Evolutionary conservation across 2,797 vertebrate species (phyloP), one percentile per base, ranked within the genome.

Genomic region (Sebastes goodei): DNA sequence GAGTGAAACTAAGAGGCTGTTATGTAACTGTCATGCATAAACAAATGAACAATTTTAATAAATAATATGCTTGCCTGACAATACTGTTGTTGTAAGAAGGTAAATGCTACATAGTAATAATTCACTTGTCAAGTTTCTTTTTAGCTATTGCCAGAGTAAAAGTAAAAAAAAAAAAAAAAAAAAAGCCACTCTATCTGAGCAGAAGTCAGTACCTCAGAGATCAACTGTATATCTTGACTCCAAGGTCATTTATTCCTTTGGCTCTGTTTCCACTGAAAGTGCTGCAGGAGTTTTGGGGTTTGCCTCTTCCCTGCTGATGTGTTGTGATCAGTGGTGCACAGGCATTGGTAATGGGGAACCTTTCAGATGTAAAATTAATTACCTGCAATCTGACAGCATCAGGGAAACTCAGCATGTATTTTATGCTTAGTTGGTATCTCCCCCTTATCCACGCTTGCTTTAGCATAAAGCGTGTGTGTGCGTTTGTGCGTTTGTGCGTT

Each of bases 361-460:
- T 89, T 90, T 93, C 88, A 92, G 84, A 93, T 92, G 87, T 93
- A 86, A 93, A 93, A 92, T 88, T 87, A 90, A 93, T 92, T 92
- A 92, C 86, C 87, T 90, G 81, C 84, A 83, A 89, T 90, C 86
- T 85, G 83, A 89, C 80, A 85, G 84, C 87, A 91, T 91, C 74
- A 78, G 76, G 77, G 74, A 87, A 88, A 90, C 84, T 89, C 87
- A 86, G 90, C 84, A 86, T 88, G 86, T 89, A 89, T 90, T 90
- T 92, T 90, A 84, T 92, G 92, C 87, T 87, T 88, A 87, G 84
- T 82, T 87, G 82, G 78, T 88, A 86, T 53, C 57, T 78, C 84
- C 61, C 78, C 70, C 57, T 78, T 86, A 82, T 78, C 84, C 74
- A 59, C 21, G 70, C 86, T 86, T 81, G 71, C 76, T 84, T 87